Evolutionary conservation across 2,797 vertebrate species (phyloP).

Genomic region (Poecilia velifera): DNA sequence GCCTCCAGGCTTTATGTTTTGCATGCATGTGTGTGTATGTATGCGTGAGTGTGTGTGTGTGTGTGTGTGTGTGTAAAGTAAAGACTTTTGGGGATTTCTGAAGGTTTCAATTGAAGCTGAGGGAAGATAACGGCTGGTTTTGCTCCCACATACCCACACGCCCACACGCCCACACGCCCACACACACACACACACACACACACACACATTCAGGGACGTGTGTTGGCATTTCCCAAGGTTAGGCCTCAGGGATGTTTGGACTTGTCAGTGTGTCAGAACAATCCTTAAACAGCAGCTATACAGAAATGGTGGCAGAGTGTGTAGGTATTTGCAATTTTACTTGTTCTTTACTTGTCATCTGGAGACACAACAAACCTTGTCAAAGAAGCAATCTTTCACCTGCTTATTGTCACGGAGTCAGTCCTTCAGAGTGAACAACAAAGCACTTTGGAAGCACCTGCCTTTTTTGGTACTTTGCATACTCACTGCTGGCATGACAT

Average conservation of each 20-base stretch:
- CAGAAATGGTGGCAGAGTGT: neutral
- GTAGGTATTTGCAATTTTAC: constrained; percentile 36
- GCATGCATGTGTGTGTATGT: constrained; percentile 31
- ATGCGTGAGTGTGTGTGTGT: constrained; percentile 18
- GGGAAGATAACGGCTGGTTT: constrained; percentile 71
- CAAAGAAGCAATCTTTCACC: constrained; percentile 2
- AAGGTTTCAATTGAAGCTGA: constrained; percentile 75
- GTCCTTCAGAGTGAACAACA: neutral
- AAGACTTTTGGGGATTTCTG: constrained; percentile 62
- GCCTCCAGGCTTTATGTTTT: constrained; percentile 63
- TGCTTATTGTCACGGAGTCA: neutral
- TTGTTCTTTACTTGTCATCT: constrained; percentile 21
- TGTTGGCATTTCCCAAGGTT: constrained; percentile 74
- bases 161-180: neutral
- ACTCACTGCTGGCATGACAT: constrained; percentile 34
- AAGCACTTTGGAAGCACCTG: constrained; percentile 52
- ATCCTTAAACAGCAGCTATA: constrained; percentile 27
- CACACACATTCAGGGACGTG: constrained; percentile 51
- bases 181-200: constrained; percentile 25
- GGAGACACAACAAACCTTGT: constrained; percentile 44
- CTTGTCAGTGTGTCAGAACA: constrained; percentile 69
- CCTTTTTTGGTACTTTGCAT: constrained; percentile 32
- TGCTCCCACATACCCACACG: constrained; percentile 23
- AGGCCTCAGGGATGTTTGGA: constrained; percentile 72
- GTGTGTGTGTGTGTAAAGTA: constrained; percentile 28